phyloP scores from a whole-genome alignment of 1,140 invertebrate genomes.

The Neotoxoptera formosana region DNA sequence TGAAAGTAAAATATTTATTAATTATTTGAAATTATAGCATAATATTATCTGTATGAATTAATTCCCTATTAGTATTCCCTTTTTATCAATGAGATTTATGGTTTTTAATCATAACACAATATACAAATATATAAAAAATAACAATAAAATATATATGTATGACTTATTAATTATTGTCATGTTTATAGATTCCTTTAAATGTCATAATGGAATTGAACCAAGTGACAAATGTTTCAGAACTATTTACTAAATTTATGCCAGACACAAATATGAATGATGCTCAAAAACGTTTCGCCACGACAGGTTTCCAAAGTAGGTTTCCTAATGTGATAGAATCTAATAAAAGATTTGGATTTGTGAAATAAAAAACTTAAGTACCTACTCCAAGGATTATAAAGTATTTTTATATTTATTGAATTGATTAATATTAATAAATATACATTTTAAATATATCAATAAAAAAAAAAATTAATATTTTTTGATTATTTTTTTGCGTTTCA shows the following conservation, averaged over 20 bases:
- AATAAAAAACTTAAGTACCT: background rate
- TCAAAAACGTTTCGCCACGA: background rate
- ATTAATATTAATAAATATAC: background rate
- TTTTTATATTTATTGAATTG: background rate
- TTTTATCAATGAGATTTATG: background rate
- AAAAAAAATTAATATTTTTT: background rate
- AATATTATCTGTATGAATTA: background rate
- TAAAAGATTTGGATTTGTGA: background rate
- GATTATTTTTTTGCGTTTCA: background rate
- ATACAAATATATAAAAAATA: too few relatives aligned
- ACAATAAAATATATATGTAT: background rate
- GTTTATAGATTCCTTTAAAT: constrained; percentile 19
- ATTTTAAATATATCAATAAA: too few relatives aligned
- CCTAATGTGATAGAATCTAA: background rate
- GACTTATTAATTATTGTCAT: background rate
- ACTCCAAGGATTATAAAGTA: background rate
- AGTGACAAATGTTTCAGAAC: background rate
- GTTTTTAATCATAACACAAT: background rate
- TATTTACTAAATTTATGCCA: constrained; percentile 17
- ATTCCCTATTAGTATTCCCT: background rate
- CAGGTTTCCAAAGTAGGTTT: constrained; percentile 43
- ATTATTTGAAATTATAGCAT: background rate
- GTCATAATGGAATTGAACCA: constrained; percentile 18
- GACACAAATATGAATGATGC: background rate
- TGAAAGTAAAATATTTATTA: background rate